These are phyloP conservation scores for Notamacropus eugenii DNA, from an alignment of 2,797 vertebrate species.

Conservation along the genomic window DNA sequence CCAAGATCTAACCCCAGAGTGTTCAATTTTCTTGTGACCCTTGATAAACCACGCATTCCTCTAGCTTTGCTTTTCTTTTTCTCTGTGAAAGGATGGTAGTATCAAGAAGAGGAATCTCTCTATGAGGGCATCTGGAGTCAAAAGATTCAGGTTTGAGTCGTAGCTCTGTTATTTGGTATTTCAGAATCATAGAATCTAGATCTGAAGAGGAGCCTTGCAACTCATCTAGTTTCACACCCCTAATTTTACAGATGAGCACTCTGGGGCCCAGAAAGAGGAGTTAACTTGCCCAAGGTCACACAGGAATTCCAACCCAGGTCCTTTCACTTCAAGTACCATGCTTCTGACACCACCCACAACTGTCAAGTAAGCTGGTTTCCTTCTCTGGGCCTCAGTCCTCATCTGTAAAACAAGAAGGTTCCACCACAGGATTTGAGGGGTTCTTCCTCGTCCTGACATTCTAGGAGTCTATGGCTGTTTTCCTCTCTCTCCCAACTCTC, in stretches of 20 bases:
- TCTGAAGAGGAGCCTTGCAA: not conserved
- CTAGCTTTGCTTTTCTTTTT: not conserved
- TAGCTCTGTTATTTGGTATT: not conserved
- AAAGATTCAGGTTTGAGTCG: not conserved
- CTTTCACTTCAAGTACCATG: not conserved
- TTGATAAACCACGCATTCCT: not conserved
- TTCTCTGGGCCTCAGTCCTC: not conserved
- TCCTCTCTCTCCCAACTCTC: not conserved
- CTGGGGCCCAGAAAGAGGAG: not conserved
- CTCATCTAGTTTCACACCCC: not conserved
- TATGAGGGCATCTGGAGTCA: not conserved
- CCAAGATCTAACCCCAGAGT: not conserved
- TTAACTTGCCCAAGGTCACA: not conserved
- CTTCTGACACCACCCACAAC: not conserved
- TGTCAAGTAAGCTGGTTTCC: not conserved
- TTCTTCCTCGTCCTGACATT: not conserved
- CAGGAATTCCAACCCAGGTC: not conserved
- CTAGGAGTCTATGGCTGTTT: not conserved
- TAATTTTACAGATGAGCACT: not conserved
- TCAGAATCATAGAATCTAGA: not conserved
- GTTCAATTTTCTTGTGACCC: not conserved
- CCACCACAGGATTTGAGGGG: not conserved
- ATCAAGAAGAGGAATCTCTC: not conserved
- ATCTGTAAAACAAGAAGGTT: constrained; percentile 3
- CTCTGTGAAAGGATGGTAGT: not conserved